Evolutionary conservation across 2,113 vertebrate species (phyloP), one percentile per base, ranked within the genome.

Genomic region (Lanius ludovicianus): DNA sequence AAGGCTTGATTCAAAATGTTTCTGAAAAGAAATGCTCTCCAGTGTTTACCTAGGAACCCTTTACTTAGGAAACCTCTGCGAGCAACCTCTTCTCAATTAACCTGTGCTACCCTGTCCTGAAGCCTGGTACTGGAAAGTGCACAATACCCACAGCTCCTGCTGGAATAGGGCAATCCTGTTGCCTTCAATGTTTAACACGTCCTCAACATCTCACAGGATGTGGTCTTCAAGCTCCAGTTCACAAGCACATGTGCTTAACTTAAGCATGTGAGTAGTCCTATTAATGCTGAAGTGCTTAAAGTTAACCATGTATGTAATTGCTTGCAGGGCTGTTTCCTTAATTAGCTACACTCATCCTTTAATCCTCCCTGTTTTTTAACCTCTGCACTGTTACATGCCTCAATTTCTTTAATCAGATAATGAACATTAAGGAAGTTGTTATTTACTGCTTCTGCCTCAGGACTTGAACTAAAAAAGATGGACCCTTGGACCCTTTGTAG

Each of bases 291-390:
- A 91, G 65, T 96, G 81, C 84, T 95, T 95, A 91, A 95, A 89
- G 65, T 84, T 97, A 97, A 93, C 94, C 86, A 60, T 68, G 80
- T 91, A 92, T 92, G 73, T 91, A 96, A 96, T 95, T 95, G 84
- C 77, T 96, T 94, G 86, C 81, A 94, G 69, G 84, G 28, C 89
- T 82, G n/a, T 80, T 96, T 94, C 94, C 73, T 94, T 91, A 94
- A 95, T 96, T 95, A 95, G 94, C 71, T 88, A 92, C 95, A 75
- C 55, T 95, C 86, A 94, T 95, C 95, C 71, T 92, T 90, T 95
- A 96, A 95, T 93, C 91, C 85, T 86, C 68, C 79, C 68, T 78
- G 10, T 94, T 93, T 95, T 93, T 90, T 95, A 95, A 96, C 95
- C 96, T 93, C 84, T 91, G 47, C 89, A 75, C 63, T 95, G 67